Percentiles rank a stretch among this genome's conserved stretches.
Evolutionary conservation across 2,888 invertebrate genomes (phyloP).

Genomic region (Dermolepida albohirtum): DNA sequence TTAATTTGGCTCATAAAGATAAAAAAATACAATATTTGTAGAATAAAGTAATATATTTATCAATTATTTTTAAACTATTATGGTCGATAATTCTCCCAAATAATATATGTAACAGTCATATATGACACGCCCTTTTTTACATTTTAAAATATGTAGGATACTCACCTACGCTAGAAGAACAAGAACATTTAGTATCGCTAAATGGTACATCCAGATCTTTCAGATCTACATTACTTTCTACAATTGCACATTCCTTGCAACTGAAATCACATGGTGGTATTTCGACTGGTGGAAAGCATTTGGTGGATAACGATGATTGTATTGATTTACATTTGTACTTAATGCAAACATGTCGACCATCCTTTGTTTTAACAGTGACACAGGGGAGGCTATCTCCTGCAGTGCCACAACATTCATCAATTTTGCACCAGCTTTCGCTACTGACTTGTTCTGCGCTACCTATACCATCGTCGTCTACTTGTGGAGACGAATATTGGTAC

Average conservation of each 20-base stretch:
- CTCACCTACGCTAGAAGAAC: conserved; percentile 1
- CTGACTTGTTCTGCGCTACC: neutral
- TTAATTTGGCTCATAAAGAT: no score
- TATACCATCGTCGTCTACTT: no score
- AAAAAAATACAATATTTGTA: no score
- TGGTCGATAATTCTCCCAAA: no score
- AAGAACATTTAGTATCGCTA: neutral
- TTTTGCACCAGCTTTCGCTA: conserved; percentile 21
- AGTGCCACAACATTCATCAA: conserved; percentile 39
- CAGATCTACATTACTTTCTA: conserved; percentile 7
- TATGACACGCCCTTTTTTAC: no score
- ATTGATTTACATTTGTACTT: conserved; percentile 29
- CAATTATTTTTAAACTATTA: no score
- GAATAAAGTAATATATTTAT: no score
- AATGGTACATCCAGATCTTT: neutral
- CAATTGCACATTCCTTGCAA: conserved; percentile 5
- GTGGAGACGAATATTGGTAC: neutral
- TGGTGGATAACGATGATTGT: conserved; percentile 21
- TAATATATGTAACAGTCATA: no score
- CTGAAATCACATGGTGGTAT: conserved; percentile 34
- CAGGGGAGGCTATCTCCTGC: conserved; percentile 5
- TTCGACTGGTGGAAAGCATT: conserved; percentile 41
- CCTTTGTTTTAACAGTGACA: conserved; percentile 14
- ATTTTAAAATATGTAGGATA: neutral
- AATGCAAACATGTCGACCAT: conserved; percentile 25